phyloP scores from a whole-genome alignment of 1,140 invertebrate species.

The Riptortus pedestris region DNA sequence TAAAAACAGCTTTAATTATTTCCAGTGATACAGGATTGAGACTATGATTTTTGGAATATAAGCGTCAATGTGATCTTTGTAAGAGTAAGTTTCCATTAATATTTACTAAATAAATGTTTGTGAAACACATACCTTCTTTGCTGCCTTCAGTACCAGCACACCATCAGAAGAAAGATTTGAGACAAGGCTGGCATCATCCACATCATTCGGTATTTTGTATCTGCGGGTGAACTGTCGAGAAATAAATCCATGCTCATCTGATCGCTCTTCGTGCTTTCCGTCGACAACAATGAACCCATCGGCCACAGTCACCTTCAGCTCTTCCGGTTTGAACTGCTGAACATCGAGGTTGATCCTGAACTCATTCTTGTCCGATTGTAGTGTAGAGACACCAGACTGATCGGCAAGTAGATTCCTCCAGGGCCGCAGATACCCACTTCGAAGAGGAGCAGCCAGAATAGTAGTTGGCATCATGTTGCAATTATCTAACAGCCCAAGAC shows the following conservation, averaged over 20 bases:
- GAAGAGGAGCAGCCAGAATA: constrained; percentile 28
- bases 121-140: constrained; percentile 38
- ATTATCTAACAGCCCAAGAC: constrained; percentile 32
- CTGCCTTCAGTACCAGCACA: constrained; percentile 47
- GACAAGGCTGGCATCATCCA: constrained; percentile 45
- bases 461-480: constrained; percentile 30
- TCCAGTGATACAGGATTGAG: no score
- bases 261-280: constrained; percentile 55
- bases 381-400: constrained; percentile 28
- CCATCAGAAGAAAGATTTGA: constrained; percentile 51
- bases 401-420: constrained; percentile 13
- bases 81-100: no score
- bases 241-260: constrained; percentile 51
- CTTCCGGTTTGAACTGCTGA: constrained; percentile 65
- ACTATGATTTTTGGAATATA: no score
- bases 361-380: constrained; percentile 26
- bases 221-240: constrained; percentile 51
- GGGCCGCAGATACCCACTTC: constrained; percentile 26
- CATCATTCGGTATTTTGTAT: constrained; percentile 50
- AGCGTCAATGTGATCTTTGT: no score
- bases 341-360: constrained; percentile 53
- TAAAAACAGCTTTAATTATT: no score
- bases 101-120: no score
- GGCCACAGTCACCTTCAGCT: constrained; percentile 62
- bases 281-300: constrained; percentile 54